These are phyloP conservation scores for Eufriesea mexicana DNA, from an alignment of 1,140 invertebrate genomes.

Conservation along the genomic window DNA sequence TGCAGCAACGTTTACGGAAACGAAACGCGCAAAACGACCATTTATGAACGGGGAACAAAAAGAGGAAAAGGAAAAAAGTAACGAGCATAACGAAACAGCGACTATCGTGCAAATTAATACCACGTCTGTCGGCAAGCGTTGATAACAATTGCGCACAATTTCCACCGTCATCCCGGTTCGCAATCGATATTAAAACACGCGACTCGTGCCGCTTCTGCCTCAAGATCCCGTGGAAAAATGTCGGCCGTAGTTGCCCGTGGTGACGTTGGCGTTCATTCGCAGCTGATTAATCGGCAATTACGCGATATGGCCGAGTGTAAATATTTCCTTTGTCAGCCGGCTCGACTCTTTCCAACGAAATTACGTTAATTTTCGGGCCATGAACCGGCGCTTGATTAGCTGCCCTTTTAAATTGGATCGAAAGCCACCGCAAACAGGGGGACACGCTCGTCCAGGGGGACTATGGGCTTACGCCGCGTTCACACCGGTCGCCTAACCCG, in stretches of 20 bases:
- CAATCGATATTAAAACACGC: conserved; percentile 12
- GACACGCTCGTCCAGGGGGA: too few species aligned
- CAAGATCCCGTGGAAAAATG: neutral
- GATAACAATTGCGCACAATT: conserved; percentile 3
- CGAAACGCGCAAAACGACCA: neutral
- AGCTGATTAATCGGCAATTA: neutral
- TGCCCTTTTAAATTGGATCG: neutral
- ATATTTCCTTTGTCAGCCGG: neutral
- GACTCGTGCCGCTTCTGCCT: neutral
- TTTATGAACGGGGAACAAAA: neutral
- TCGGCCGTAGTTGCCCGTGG: too few species aligned
- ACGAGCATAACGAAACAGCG: neutral
- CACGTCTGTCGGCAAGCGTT: neutral
- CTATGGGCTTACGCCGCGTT: neutral
- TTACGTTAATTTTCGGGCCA: neutral
- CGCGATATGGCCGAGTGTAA: neutral
- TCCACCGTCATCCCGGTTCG: neutral
- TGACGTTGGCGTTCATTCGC: neutral
- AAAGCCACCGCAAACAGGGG: neutral
- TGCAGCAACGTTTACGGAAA: neutral
- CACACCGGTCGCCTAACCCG: neutral
- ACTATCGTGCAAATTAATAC: neutral
- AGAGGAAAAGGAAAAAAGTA: neutral
- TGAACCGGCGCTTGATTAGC: neutral
- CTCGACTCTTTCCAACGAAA: neutral